Conservation (phyloP, 2,113 vertebrate species). For the Ploceus nigricollis region DNA sequence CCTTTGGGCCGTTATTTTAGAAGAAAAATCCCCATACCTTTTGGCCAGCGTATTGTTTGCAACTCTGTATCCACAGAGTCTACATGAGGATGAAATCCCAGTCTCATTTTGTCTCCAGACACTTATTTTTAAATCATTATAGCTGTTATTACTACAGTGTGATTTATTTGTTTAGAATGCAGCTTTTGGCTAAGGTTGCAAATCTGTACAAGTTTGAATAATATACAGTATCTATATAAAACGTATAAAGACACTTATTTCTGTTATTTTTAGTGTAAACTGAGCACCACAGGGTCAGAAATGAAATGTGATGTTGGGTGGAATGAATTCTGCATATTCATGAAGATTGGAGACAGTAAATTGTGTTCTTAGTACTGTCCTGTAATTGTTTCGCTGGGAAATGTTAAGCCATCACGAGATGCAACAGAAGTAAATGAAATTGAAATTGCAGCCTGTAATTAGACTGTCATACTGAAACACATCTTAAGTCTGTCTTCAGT, state of each 20-base stretch:
- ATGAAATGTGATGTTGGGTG: not conserved
- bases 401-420: not conserved
- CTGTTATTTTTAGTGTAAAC: not conserved
- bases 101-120: not conserved
- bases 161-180: not conserved
- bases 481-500: conserved; percentile 30
- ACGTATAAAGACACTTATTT: not conserved
- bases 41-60: not conserved
- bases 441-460: conserved; percentile 53
- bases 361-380: conserved; percentile 22
- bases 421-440: conserved; percentile 41
- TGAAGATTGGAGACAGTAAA: not conserved
- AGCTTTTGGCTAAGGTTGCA: conserved; percentile 6
- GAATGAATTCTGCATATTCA: not conserved
- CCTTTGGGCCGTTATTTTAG: not conserved
- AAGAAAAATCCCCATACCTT: not conserved
- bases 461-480: conserved; percentile 29
- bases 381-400: conserved; percentile 48
- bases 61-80: not conserved
- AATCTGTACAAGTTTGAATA: not conserved
- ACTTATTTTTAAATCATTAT: not conserved
- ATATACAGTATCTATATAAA: not conserved
- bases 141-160: not conserved
- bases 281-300: not conserved
- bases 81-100: not conserved